phyloP scores from a whole-genome alignment of 2,888 invertebrate species.

The Oxystoma pomonae region DNA sequence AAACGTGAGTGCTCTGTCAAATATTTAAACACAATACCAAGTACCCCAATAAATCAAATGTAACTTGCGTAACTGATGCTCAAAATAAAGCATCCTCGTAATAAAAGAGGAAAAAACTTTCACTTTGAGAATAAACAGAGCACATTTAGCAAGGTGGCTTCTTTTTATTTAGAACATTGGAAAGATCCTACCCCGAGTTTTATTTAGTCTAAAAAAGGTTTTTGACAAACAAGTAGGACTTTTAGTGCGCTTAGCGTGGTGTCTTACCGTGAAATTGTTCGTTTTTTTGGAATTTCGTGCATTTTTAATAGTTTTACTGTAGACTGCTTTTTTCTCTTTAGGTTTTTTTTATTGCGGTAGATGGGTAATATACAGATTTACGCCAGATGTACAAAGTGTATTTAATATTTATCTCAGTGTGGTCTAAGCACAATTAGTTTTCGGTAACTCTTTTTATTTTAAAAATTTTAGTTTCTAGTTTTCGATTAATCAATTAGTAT shows the following conservation, averaged over 20 bases:
- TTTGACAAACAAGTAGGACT: not conserved
- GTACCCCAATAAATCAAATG: not conserved
- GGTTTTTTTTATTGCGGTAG: too few relatives aligned
- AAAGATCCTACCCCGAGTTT: not conserved
- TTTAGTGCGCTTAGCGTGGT: not conserved
- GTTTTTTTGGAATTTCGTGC: not conserved
- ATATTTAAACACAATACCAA: not conserved
- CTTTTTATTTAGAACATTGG: not conserved
- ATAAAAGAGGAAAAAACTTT: not conserved
- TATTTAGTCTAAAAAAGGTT: not conserved
- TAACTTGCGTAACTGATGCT: not conserved
- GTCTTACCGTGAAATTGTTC: conserved; percentile 5
- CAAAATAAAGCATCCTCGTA: not conserved
- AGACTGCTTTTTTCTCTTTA: too few relatives aligned
- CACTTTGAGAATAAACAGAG: conserved; percentile 1
- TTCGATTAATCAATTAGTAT: too few relatives aligned
- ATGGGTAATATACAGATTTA: too few relatives aligned
- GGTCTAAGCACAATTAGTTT: too few relatives aligned
- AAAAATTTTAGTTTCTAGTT: too few relatives aligned
- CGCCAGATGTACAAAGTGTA: too few relatives aligned
- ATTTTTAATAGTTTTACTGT: too few relatives aligned
- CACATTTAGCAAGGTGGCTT: conserved; percentile 2
- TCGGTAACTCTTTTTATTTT: too few relatives aligned
- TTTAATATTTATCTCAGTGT: too few relatives aligned
- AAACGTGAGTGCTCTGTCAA: not conserved